These are phyloP conservation scores for Pseudorhiza aurosa DNA, from an alignment of 30 jellyfish, hydroid and myxozoan species.

Conservation along the genomic window DNA sequence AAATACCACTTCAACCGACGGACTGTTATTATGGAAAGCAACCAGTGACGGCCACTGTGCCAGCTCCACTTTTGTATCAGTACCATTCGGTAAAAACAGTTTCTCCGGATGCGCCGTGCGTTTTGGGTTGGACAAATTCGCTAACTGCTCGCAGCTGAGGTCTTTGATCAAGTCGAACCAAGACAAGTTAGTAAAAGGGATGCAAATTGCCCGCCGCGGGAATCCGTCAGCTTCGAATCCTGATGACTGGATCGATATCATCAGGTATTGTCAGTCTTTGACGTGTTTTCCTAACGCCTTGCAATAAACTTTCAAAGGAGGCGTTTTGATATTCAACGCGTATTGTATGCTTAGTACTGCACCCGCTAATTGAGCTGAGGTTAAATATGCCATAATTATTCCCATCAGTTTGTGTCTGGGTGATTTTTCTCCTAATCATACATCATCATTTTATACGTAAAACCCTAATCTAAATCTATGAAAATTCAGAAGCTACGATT, in stretches of 20 bases:
- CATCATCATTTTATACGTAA: no score
- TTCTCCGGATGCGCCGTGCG: constrained; percentile 49
- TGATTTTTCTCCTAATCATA: no score
- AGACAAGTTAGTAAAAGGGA: constrained; percentile 23
- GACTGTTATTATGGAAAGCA: constrained; percentile 50
- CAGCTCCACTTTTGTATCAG: constrained; percentile 15
- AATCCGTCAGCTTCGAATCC: constrained; percentile 30
- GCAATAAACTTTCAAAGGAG: no score
- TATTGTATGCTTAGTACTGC: no score
- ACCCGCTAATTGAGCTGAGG: no score
- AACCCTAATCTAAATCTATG: no score
- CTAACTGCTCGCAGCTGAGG: constrained; percentile 46
- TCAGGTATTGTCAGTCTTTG: no score
- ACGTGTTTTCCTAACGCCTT: no score
- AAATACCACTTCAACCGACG: constrained; percentile 22
- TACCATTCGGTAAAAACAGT: constrained; percentile 48
- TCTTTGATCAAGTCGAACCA: constrained; percentile 12
- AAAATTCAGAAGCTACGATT: no score
- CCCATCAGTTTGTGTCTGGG: no score
- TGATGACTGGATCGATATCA: constrained; percentile 57
- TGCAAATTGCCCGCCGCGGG: constrained; percentile 50
- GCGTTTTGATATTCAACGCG: no score
- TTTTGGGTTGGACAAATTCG: constrained; percentile 39
- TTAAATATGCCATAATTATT: no score
- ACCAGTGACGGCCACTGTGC: constrained; percentile 37